A percentile compares a stretch with the other conserved stretches of the same genome.
phyloP scores from a whole-genome alignment of 2,113 vertebrate species.

The Falco punctatus region DNA sequence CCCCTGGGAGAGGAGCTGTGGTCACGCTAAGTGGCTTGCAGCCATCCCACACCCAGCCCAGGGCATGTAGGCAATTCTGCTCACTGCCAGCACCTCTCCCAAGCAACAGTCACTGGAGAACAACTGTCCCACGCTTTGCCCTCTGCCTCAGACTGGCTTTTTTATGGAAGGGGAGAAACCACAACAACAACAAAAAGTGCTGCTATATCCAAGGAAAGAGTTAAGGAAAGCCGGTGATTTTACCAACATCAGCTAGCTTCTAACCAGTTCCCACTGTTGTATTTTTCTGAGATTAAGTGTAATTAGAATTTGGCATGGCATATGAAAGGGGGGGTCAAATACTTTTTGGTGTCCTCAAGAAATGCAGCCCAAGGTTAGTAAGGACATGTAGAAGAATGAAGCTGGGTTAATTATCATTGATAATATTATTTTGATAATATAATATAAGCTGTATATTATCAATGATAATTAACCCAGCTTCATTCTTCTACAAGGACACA shows the following conservation, averaged over 20 bases:
- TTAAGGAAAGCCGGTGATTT: background rate
- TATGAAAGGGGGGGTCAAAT: background rate
- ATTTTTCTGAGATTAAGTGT: background rate
- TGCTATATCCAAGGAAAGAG: background rate
- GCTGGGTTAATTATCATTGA: too few relatives aligned
- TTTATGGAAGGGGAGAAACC: background rate
- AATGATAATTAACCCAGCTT: too few relatives aligned
- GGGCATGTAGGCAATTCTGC: background rate
- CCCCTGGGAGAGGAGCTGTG: background rate
- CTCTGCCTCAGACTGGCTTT: background rate
- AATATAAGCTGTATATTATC: too few relatives aligned
- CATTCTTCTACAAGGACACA: background rate
- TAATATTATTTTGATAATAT: too few relatives aligned
- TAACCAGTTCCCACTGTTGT: background rate
- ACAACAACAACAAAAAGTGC: background rate
- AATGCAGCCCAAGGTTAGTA: background rate
- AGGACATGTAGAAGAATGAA: background rate
- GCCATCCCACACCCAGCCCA: fast-evolving
- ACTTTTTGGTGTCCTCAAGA: background rate
- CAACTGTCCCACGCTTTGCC: background rate
- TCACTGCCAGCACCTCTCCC: background rate
- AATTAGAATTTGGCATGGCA: background rate
- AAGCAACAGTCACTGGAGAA: background rate
- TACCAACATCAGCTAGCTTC: background rate
- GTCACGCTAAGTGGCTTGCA: background rate